phyloP scores from a whole-genome alignment of 1,140 invertebrate genomes.

The Oppia nitens region DNA sequence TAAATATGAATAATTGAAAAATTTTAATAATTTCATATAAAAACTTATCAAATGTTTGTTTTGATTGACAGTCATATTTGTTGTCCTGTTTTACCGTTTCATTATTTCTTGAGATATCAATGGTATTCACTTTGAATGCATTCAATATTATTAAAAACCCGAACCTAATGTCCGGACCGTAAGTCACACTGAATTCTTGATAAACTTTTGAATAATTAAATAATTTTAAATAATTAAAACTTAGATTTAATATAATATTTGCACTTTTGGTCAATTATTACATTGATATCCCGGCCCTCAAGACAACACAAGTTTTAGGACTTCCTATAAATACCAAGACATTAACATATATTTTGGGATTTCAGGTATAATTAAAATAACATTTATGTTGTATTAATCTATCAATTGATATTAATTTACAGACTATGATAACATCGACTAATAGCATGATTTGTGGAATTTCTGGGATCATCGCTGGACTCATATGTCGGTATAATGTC shows the following conservation, averaged over 20 bases:
- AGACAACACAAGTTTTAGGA: constrained; percentile 33
- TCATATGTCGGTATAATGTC: constrained; percentile 34
- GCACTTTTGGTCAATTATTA: constrained; percentile 35
- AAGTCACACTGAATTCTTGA: background rate
- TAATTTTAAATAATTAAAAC: constrained; percentile 18
- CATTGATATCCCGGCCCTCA: constrained; percentile 36
- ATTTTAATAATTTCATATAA: background rate
- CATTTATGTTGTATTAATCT: constrained; percentile 17
- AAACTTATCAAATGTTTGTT: background rate
- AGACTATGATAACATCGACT: constrained; percentile 24
- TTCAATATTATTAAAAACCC: background rate
- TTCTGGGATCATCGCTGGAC: constrained; percentile 25
- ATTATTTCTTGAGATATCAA: background rate
- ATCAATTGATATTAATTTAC: constrained; percentile 37
- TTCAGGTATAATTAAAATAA: background rate
- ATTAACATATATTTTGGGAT: background rate
- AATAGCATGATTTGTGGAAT: background rate
- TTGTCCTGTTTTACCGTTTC: background rate
- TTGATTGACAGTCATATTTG: background rate
- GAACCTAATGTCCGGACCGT: background rate
- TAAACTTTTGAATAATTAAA: too few species aligned
- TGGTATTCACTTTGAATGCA: background rate
- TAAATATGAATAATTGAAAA: constrained; percentile 18
- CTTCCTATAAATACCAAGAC: constrained; percentile 38
- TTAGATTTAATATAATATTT: constrained; percentile 32